These are phyloP conservation scores for Melanostoma mellinum DNA, from an alignment of 2,888 invertebrate genomes.

Conservation along the genomic window DNA sequence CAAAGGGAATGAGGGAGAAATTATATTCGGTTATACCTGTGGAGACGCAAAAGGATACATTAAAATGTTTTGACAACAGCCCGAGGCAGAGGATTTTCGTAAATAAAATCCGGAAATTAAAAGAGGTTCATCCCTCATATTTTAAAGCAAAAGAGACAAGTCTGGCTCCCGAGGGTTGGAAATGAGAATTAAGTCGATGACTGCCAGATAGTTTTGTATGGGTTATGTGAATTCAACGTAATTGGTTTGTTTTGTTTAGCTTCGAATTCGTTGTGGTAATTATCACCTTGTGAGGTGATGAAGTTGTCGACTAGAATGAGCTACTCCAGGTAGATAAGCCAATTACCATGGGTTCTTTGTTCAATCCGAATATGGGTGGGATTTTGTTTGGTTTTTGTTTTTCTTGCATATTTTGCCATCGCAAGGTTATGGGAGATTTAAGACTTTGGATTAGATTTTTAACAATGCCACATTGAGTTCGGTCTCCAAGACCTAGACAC, in stretches of 20 bases:
- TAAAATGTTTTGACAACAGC: slow-evolving; percentile 66
- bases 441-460: too few species aligned
- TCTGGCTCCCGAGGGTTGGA: background rate
- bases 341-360: slow-evolving; percentile 26
- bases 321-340: slow-evolving; percentile 35
- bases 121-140: slow-evolving; percentile 45
- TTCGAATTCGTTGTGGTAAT: slow-evolving; percentile 55
- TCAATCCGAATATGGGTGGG: background rate
- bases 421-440: too few species aligned
- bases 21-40: slow-evolving; percentile 22
- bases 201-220: slow-evolving; percentile 16
- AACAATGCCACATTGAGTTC: too few species aligned
- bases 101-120: slow-evolving; percentile 57
- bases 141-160: slow-evolving; percentile 13
- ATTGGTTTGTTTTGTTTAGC: slow-evolving; percentile 31
- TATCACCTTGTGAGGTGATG: slow-evolving; percentile 53
- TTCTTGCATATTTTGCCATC: too few species aligned
- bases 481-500: too few species aligned
- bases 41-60: slow-evolving; percentile 20
- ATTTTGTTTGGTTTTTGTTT: slow-evolving; percentile 16
- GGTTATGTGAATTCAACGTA: slow-evolving; percentile 9
- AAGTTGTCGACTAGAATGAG: slow-evolving; percentile 18
- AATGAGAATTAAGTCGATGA: background rate
- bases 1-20: background rate
- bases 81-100: slow-evolving; percentile 30